A percentile compares a stretch with the other conserved stretches of the same genome.
phyloP scores from a whole-genome alignment of 2,797 vertebrate genomes.

The Spinus pinus region DNA sequence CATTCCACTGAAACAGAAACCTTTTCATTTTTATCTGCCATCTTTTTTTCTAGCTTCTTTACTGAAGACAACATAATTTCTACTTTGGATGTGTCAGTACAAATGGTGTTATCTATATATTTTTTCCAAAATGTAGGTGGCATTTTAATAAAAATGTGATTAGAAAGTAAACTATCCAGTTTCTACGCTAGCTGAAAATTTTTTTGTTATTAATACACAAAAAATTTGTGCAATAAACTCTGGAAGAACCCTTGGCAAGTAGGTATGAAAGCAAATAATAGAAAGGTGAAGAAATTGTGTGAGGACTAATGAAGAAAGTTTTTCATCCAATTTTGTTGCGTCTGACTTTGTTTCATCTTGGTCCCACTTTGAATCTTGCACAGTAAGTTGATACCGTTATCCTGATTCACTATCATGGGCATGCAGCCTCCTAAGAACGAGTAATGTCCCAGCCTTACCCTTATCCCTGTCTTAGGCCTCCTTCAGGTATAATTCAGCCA shows the following conservation, averaged over 20 bases:
- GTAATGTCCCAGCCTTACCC: not conserved
- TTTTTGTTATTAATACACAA: not conserved
- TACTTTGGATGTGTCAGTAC: not conserved
- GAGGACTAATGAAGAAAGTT: not conserved
- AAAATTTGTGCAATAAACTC: not conserved
- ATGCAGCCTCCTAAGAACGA: not conserved
- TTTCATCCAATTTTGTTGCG: not conserved
- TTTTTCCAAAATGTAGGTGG: not conserved
- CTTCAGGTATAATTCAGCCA: not conserved
- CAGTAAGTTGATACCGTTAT: not conserved
- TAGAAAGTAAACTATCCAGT: not conserved
- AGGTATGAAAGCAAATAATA: not conserved
- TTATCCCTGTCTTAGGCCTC: not conserved
- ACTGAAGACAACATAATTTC: not conserved
- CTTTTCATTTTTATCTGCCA: not conserved
- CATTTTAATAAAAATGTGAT: not conserved
- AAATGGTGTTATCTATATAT: not conserved
- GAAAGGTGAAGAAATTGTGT: not conserved
- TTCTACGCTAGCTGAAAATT: not conserved
- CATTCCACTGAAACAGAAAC: not conserved
- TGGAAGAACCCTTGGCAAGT: not conserved
- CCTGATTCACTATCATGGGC: fast-evolving
- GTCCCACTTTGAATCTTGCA: not conserved
- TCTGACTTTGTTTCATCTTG: not conserved
- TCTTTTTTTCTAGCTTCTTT: not conserved